A percentile compares a stretch with the other conserved stretches of the same genome.
Conservation (phyloP, 2,113 vertebrate genomes). For the Orientallactaga bullata region DNA sequence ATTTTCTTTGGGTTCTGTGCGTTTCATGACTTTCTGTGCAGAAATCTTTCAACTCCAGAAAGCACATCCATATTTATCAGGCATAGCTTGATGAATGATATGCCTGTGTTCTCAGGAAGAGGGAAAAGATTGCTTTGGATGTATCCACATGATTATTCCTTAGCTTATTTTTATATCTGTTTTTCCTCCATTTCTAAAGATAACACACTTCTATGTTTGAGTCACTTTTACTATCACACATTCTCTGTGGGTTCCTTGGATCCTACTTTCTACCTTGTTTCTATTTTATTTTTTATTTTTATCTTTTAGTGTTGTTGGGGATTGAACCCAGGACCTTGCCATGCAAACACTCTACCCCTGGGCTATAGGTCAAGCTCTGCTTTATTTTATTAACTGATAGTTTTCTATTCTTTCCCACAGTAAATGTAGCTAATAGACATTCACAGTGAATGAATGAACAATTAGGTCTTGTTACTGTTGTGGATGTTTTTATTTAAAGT, state of each 20-base stretch:
- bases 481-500: background rate
- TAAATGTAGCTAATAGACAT: background rate
- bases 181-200: background rate
- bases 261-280: background rate
- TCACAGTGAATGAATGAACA: background rate
- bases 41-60: conserved; percentile 22
- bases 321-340: no score
- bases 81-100: background rate
- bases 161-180: background rate
- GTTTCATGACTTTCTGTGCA: conserved; percentile 25
- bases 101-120: background rate
- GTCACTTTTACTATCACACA: background rate
- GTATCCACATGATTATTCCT: background rate
- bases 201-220: background rate
- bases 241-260: background rate
- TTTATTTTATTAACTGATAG: background rate
- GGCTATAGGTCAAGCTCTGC: no score
- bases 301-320: no score
- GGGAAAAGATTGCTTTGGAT: background rate
- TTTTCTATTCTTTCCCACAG: conserved; percentile 1
- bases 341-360: no score
- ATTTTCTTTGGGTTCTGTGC: conserved; percentile 47
- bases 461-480: background rate
- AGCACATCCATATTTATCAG: background rate
- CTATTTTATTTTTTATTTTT: background rate